Evolutionary conservation across 2,888 invertebrate species (phyloP).

Genomic region (Drosophila subquinaria): DNA sequence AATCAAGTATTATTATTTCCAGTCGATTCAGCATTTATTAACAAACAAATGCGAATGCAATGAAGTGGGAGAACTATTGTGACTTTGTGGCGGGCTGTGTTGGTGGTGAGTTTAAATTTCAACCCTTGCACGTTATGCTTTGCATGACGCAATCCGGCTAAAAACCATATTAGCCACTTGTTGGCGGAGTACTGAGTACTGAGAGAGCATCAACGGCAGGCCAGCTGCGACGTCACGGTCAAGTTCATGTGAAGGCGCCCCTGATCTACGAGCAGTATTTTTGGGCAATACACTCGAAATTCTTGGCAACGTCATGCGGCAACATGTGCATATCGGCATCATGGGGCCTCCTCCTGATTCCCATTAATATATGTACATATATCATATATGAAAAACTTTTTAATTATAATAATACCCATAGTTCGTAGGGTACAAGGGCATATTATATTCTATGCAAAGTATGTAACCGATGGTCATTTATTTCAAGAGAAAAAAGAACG

Average conservation of each 20-base stretch:
- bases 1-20: slow-evolving; percentile 1
- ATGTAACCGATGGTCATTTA: neutral
- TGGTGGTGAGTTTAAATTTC: slow-evolving; percentile 86
- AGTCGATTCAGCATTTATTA: slow-evolving; percentile 33
- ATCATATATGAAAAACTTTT: slow-evolving; percentile 3
- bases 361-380: neutral
- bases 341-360: slow-evolving; percentile 27
- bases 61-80: slow-evolving; percentile 85
- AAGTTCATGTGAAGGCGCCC: slow-evolving; percentile 79
- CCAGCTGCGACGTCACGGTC: slow-evolving; percentile 63
- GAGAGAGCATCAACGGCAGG: neutral
- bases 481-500: no score
- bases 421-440: neutral
- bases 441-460: neutral
- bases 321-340: slow-evolving; percentile 36
- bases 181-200: slow-evolving; percentile 26
- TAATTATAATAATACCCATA: slow-evolving; percentile 8
- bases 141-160: slow-evolving; percentile 65
- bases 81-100: slow-evolving; percentile 88
- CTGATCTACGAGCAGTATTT: slow-evolving; percentile 60
- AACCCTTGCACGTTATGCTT: neutral
- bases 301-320: slow-evolving; percentile 45
- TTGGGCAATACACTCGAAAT: slow-evolving; percentile 24
- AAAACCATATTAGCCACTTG: slow-evolving; percentile 50
- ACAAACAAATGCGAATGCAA: slow-evolving; percentile 29